phyloP scores from a whole-genome alignment of 2,797 vertebrate species.

The Enteromius trimaculatus region DNA sequence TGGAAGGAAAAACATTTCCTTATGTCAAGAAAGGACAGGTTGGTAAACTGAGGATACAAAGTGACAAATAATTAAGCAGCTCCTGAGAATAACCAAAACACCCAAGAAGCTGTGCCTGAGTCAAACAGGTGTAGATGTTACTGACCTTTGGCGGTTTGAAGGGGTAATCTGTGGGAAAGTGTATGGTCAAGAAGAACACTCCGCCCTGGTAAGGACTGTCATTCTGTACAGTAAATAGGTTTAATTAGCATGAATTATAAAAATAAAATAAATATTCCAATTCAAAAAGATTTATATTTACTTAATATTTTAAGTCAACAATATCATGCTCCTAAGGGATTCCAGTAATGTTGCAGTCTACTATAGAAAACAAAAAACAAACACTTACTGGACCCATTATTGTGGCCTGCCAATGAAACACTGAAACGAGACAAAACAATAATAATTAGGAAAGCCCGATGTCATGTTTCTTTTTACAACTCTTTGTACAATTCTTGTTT shows the following conservation, averaged over 20 bases:
- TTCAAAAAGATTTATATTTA: background rate
- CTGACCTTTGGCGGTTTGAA: slow-evolving; percentile 88
- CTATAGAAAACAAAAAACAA: background rate
- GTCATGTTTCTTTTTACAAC: background rate
- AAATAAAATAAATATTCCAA: background rate
- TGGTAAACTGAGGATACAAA: slow-evolving; percentile 6
- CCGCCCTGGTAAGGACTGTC: slow-evolving; percentile 88
- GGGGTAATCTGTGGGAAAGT: slow-evolving; percentile 87
- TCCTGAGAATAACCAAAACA: slow-evolving; percentile 15
- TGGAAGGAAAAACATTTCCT: slow-evolving; percentile 10
- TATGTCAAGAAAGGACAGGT: background rate
- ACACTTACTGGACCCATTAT: slow-evolving; percentile 86
- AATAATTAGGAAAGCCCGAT: background rate
- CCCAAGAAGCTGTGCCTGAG: background rate
- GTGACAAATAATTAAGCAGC: slow-evolving; percentile 21
- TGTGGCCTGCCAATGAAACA: slow-evolving; percentile 87
- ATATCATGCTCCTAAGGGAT: background rate
- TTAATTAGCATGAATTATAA: slow-evolving; percentile 46
- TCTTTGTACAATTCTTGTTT: background rate
- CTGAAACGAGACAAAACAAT: slow-evolving; percentile 68
- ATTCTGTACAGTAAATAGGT: slow-evolving; percentile 69
- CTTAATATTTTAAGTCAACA: background rate
- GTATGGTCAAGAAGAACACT: slow-evolving; percentile 88
- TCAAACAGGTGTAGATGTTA: background rate
- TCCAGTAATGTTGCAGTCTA: background rate